Conservation (phyloP, 53 echinoderm and acorn worm genomes). For the Stichopus horrens region DNA sequence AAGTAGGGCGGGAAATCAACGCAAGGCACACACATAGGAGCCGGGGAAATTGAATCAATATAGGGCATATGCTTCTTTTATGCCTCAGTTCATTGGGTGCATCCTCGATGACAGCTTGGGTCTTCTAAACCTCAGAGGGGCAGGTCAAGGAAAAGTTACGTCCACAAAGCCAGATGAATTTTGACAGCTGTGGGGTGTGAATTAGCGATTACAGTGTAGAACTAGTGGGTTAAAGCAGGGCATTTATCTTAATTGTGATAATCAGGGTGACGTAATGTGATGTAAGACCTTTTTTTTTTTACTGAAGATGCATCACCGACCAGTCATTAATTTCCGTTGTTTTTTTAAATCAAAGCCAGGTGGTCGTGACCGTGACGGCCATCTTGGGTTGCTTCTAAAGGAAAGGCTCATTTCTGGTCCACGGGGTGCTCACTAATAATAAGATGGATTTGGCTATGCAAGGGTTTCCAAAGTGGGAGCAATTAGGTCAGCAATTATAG, state of each 20-base stretch:
- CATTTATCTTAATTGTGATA: not conserved
- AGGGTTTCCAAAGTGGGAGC: not conserved
- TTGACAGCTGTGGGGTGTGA: not conserved
- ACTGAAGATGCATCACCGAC: not conserved
- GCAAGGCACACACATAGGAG: not conserved
- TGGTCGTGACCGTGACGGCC: not conserved
- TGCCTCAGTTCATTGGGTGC: not conserved
- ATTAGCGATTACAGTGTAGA: not conserved
- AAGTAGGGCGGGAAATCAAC: slow-evolving; percentile 12
- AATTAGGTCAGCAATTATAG: not conserved
- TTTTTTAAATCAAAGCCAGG: not conserved
- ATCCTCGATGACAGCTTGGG: slow-evolving; percentile 1
- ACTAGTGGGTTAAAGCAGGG: not conserved
- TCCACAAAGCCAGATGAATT: not conserved
- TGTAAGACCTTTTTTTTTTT: not conserved
- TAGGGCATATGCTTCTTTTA: not conserved
- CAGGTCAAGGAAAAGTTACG: not conserved
- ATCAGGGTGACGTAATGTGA: not conserved
- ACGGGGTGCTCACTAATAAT: not conserved
- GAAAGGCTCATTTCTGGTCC: not conserved
- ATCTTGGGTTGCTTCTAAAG: not conserved
- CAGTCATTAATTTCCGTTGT: not conserved
- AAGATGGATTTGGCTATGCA: not conserved
- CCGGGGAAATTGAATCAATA: slow-evolving; percentile 18
- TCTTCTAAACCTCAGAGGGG: not conserved